Evolutionary conservation across 2,888 invertebrate genomes (phyloP), one percentile per base, ranked within the genome.

Genomic region (Harmothoe impar): DNA sequence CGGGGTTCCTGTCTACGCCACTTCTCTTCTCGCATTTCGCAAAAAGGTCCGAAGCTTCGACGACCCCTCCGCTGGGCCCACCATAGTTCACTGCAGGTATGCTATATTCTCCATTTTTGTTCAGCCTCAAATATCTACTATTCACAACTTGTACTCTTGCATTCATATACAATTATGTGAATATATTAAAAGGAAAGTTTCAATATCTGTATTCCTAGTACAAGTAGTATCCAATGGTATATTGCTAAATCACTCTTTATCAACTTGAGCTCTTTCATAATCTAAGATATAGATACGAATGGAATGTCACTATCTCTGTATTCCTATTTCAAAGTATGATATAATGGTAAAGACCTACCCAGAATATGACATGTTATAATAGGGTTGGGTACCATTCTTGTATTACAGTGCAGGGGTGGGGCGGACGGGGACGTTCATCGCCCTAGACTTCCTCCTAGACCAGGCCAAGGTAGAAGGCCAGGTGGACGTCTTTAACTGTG

Each of bases 391-490:
- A n/a, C n/a, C n/a, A 15, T n/a, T 62, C 7, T 20, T 62, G n/a
- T n/a, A n/a, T 62, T 62, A n/a, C 93, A 95, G 95, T 94, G 95
- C 95, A 90, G 95, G 95, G 89, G 95, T 95, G 72, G 95, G 95
- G 0, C 91, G 95, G 31, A 94, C 95, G 51, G 95, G 95, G 29
- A 95, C 95, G 0, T 95, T 94, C 92, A 95, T 95, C 56, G 95
- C 95, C 17, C 93, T 95, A 54, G 95, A 95, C 92, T 94, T 94
- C 92, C 92, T 95, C 89, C 92, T 95, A 92, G 94, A 95, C 81
- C 95, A 95, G 92, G 95, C 95, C 17, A 94, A 93, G 90, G 92
- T 91, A 0, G 95, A 95, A 91, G 94, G 93, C 17, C 88, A 93
- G 89, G 94, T 95, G 78, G 95, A 95, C 92, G 94, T 95, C 3